Base-by-base conservation (phyloP, 2,797 vertebrate genomes). In the Taeniopygia guttata region DNA sequence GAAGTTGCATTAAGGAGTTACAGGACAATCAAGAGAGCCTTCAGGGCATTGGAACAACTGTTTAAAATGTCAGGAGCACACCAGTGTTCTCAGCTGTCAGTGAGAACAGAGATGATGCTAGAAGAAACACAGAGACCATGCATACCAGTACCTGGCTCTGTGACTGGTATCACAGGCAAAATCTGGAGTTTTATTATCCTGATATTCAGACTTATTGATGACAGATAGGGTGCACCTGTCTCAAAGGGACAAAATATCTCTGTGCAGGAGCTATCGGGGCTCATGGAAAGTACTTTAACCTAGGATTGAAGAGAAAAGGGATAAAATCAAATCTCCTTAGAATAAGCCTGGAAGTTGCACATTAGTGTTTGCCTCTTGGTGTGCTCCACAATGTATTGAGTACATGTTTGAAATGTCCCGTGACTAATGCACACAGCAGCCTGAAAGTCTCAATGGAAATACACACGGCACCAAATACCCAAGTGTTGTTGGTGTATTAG, bases 391-490 rank as follows among this genome's bases (percentile, higher is more conserved):
- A 3, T 18, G 19, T 49, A 30, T 9, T 64, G 22, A 74, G 15
- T 30, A 36, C 15, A 45, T 17, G 46, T 46, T 46, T 60, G 10
- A 60, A 55, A 70, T 63, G 5, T 49, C 5, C 19, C 8, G 11
- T 38, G 36, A 48, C 8, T 43, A 43, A 46, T 17, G 9, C 13
- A 8, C 2, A 2, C 10, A 58, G 21, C 8, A 82, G 15, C 7
- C 38, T n/a, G 20, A 10, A 21, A 8, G 3, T 30, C 29, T 86
- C n/a, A 51, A 0, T 18, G 26, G 30, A 81, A 19, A 40, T 10
- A 9, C 7, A 64, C 0, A 2, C 0, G 1, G 5, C 11, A 67
- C 36, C 30, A 32, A 84, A 69, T 17, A 42, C 1, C 2, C 18
- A 42, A 16, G 25, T 8, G 10, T 13, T 81, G 3, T 34, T 62